A percentile compares a stretch with the other conserved stretches of the same genome.
These are phyloP conservation scores for cattle (Bos taurus) DNA, from an alignment of 2,113 vertebrate species.

Conservation along the genomic window DNA sequence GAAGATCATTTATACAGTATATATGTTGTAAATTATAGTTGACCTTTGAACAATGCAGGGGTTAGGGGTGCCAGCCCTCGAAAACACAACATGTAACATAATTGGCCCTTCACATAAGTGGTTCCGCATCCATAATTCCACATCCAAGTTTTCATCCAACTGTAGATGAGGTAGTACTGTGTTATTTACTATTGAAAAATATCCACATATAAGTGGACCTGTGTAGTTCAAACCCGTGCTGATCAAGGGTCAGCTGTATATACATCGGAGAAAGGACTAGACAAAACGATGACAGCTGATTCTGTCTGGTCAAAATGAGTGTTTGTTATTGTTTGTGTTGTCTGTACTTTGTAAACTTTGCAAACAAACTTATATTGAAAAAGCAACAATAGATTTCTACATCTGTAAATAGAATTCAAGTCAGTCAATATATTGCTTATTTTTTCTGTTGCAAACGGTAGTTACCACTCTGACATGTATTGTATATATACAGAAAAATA, in stretches of 20 bases:
- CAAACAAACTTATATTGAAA: not conserved
- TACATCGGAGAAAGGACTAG: not conserved
- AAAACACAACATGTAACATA: not conserved
- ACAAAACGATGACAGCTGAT: not conserved
- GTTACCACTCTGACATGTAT: not conserved
- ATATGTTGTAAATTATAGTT: not conserved
- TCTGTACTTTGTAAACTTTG: slow-evolving; percentile 13
- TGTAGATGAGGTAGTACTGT: not conserved
- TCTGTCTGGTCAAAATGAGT: not conserved
- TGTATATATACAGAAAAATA: not conserved
- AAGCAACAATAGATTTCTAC: not conserved
- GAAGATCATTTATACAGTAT: not conserved
- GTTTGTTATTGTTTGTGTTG: not conserved
- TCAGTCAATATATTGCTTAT: not conserved
- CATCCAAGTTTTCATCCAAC: not conserved
- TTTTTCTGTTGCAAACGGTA: not conserved
- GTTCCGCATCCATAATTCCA: not conserved
- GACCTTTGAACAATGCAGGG: not conserved
- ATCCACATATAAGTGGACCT: not conserved
- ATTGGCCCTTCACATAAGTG: not conserved
- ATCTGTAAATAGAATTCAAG: not conserved
- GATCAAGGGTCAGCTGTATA: not conserved
- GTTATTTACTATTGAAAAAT: not conserved
- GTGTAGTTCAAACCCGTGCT: not conserved
- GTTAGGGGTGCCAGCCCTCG: not conserved